Percentiles rank a stretch among this genome's conserved stretches.
Conservation (phyloP, 2,888 invertebrate species). For the Leptarthrus brevirostris region DNA sequence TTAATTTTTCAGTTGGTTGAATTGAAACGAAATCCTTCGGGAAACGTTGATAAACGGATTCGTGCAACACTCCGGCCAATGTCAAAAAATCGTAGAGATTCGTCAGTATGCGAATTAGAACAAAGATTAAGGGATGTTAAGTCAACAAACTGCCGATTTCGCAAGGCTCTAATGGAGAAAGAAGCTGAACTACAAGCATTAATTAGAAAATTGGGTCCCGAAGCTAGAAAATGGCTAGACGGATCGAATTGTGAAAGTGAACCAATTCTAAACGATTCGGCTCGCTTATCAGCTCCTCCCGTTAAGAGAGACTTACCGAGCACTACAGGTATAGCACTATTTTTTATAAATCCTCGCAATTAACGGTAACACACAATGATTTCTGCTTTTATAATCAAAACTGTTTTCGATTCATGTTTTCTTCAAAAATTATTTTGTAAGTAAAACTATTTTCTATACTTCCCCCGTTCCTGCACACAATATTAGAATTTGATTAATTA, state of each 20-base stretch:
- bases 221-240: constrained; percentile 67
- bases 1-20: constrained; percentile 84
- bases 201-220: constrained; percentile 66
- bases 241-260: constrained; percentile 63
- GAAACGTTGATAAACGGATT: constrained; percentile 83
- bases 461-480: too few relatives aligned
- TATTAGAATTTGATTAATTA: background rate
- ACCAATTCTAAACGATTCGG: constrained; percentile 63
- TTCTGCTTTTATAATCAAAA: constrained; percentile 32
- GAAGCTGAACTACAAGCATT: constrained; percentile 80
- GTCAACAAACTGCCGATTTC: constrained; percentile 84
- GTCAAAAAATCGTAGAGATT: constrained; percentile 83
- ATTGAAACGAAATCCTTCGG: constrained; percentile 85
- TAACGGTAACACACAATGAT: constrained; percentile 30
- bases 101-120: constrained; percentile 85
- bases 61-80: constrained; percentile 88
- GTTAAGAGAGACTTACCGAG: constrained; percentile 66
- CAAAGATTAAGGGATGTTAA: constrained; percentile 85
- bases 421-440: constrained; percentile 36
- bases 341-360: constrained; percentile 30
- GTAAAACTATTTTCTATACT: constrained; percentile 15
- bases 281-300: constrained; percentile 64
- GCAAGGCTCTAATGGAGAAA: constrained; percentile 85
- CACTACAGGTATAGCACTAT: constrained; percentile 62
- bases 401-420: constrained; percentile 31